Base-by-base conservation (phyloP, 2,797 vertebrate species). In the Myoxocephalus aenaeus region DNA sequence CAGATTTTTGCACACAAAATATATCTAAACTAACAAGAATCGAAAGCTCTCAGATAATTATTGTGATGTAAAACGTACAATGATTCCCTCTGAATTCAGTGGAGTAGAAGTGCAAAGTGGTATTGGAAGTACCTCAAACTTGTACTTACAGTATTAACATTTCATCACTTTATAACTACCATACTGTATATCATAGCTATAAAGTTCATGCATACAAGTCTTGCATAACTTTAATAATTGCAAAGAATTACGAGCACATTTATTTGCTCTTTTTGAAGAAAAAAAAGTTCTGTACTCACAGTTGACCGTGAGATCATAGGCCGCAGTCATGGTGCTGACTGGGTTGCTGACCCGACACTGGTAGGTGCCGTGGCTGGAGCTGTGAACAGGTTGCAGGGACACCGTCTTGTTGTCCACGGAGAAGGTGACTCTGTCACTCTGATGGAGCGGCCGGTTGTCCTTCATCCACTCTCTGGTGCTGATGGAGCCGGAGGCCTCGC, bases 321-420 rank as follows among this genome's bases (percentile, higher is more conserved):
- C 57, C 0, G 44, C 90, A 0, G 87, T 90, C 84, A 84, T 50
- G 61, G 27, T 70, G 89, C 89, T 94, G 81, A 95, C 84, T 0
- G 84, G 92, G 81, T 93, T 95, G 84, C 90, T 93, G 89, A 94
- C 73, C 53, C 20, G 82, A 83, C 94, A 95, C 72, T 80, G 68
- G 75, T 92, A 94, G 75, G 51, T 80, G 56, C 92, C 90, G 0
- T 75, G 79, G 82, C 83, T 70, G 65, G 73, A 79, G 79, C 78
- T 87, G 71, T 83, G 50, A 20, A 93, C 92, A 2, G 78, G 92
- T 0, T 57, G 74, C 38, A 95, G 75, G 71, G 61, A 83, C 15
- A 93, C 65, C 0, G 61, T 90, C 15, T 32, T 80, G 65, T 91
- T 93, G 84, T 86, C 80, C 1, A 15, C 0, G 25, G 90, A 91